Base-by-base conservation (phyloP, 2,888 invertebrate species). In the Horisme vitalbata region DNA sequence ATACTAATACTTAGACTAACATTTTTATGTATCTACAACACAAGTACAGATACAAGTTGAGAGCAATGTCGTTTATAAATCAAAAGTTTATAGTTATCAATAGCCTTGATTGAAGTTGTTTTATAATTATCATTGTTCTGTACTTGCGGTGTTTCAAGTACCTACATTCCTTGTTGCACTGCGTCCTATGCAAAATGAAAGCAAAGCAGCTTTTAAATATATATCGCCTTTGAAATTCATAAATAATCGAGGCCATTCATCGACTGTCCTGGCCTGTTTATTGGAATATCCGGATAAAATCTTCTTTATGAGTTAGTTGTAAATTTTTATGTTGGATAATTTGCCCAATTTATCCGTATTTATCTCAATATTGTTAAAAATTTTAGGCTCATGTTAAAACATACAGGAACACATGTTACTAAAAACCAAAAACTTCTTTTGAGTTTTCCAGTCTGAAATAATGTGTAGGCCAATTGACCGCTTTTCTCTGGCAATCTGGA, bases 111-210 rank as follows among this genome's bases (percentile, higher is more conserved):
- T 52, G 37, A 37, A 37, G 45, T 45, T 30, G 52, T 46, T 46
- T 52, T 47, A 41, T 45, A 51, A 53, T 50, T 55, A 47, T 52
- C 45, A 48, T 41, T 48, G 49, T 54, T 52, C 47, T 36, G 30
- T 47, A 36, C 45, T 45, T 48, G 50, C 36, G 45, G 6, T 6
- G 47, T 56, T 52, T 53, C 57, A 57, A 58, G 59, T 54, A 59
- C n/a, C n/a, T n/a, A n/a, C 57, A 49, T 54, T 50, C 48, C 50
- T 47, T 45, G 24, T 41, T 48, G 15, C 48, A 39, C 50, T 48
- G 46, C 52, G 41, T 33, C 36, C 26, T 45, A 41, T 55, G 37
- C 24, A 20, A 31, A 41, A 35, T 46, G 13, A 35, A 20, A 35
- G 26, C 20, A 20, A 27, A 14, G 23, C n/a, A 23, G 23, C 23